Conservation (phyloP, 2,888 invertebrate genomes). For the Auanema sp. region DNA sequence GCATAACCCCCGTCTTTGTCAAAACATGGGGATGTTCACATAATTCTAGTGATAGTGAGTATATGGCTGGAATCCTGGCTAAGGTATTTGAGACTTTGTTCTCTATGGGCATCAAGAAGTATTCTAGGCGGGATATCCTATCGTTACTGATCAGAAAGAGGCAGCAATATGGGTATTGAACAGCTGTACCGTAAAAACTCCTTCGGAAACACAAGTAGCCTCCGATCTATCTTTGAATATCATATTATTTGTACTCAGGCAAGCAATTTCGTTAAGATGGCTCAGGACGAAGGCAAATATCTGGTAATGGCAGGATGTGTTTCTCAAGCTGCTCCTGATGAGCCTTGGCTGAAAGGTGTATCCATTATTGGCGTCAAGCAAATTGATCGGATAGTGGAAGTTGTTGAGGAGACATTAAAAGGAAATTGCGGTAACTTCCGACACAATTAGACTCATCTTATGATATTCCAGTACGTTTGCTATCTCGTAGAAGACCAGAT, state of each 20-base stretch:
- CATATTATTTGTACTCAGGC: constrained; percentile 19
- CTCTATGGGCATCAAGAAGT: neutral
- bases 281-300: constrained; percentile 38
- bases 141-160: constrained; percentile 74
- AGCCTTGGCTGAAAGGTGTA: constrained; percentile 71
- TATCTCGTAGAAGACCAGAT: constrained; percentile 72
- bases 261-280: constrained; percentile 37
- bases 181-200: constrained; percentile 96
- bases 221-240: neutral
- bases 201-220: constrained; percentile 74
- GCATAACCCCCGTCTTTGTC: constrained; percentile 44
- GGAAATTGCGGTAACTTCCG: constrained; percentile 67
- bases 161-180: constrained; percentile 94
- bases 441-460: neutral
- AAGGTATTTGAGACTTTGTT: constrained; percentile 48
- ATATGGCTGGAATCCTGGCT: constrained; percentile 93
- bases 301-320: constrained; percentile 97
- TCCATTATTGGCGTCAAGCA: constrained; percentile 98
- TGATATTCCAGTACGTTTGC: constrained; percentile 32
- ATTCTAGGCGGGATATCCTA: constrained; percentile 46
- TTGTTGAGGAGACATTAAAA: constrained; percentile 95
- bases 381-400: constrained; percentile 93
- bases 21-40: constrained; percentile 69
- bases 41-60: constrained; percentile 95
- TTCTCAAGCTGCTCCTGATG: constrained; percentile 77